Base-by-base conservation (phyloP, 2,888 invertebrate species). In the Lithosia quadra region DNA sequence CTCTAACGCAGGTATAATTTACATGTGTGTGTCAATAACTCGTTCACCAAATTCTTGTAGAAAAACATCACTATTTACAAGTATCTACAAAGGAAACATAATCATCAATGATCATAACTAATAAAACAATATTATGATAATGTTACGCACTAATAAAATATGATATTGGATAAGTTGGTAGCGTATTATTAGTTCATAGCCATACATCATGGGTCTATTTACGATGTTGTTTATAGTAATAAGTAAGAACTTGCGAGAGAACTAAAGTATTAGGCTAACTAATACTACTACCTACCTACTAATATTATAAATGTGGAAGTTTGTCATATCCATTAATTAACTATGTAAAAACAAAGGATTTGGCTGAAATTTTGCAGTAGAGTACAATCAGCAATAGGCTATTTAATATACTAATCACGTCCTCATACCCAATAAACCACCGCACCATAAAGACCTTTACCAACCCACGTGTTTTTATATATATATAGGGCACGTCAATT, bases 81-180 rank as follows among this genome's bases (percentile, higher is more conserved):
- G n/a, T 49, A n/a, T 49, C 7, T 1, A n/a, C 8, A 49, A n/a
- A 49, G 49, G n/a, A 49, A 49, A 49, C n/a, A n/a, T 49, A n/a
- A n/a, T 2, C 49, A 49, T n/a, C 18, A 49, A 49, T n/a, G 49
- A 49, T 49, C 49, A 49, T 49, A 18, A 9, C 18, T n/a, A 49
- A 49, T 49, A 9, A n/a, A 49, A 49, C 49, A 49, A 49, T 28
- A 28, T 28, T 28, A 49, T 49, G 49, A 49, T 49, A 49, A 49
- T n/a, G n/a, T 43, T n/a, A 49, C 49, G 49, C n/a, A 49, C 49
- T 49, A 49, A 49, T 49, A 49, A 49, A 49, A 49, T 49, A 49
- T n/a, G 8, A 49, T 49, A 49, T 49, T 49, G n/a, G 49, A 49
- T 49, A 49, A 49, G 49, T 49, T 49, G n/a, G 18, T 49, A 4